phyloP scores from a whole-genome alignment of 2,113 vertebrate species.

The Steatornis caripensis region DNA sequence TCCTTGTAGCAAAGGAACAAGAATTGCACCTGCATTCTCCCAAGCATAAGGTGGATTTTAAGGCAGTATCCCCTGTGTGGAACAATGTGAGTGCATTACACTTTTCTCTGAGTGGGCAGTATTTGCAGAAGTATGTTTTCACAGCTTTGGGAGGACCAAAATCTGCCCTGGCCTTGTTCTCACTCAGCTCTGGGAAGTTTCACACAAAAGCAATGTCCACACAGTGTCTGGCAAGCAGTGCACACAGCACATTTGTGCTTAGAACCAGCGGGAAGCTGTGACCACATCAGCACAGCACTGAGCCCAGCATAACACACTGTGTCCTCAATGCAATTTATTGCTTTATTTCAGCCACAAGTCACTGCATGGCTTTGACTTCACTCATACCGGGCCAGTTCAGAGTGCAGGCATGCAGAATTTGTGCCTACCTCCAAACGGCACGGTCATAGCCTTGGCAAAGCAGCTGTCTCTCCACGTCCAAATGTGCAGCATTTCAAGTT shows the following conservation, averaged over 20 bases:
- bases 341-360: not conserved
- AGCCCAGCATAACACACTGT: not conserved
- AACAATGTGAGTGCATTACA: fast-evolving
- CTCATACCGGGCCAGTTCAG: not conserved
- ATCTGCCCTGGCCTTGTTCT: not conserved
- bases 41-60: not conserved
- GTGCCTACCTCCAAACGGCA: not conserved
- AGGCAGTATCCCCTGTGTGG: not conserved
- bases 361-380: not conserved
- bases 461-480: not conserved
- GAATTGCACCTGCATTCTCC: not conserved
- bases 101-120: not conserved
- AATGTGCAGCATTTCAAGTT: not conserved
- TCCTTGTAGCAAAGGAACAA: not conserved
- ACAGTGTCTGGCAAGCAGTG: fast-evolving
- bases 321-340: fast-evolving
- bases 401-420: fast-evolving
- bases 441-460: not conserved
- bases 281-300: not conserved
- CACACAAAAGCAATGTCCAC: not conserved
- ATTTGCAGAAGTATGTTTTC: not conserved
- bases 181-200: not conserved
- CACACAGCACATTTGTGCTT: too few relatives aligned
- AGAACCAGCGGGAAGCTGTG: not conserved
- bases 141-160: not conserved